These are phyloP conservation scores for Muscicapa adusta DNA, from an alignment of 2,113 vertebrate species.

Conservation along the genomic window DNA sequence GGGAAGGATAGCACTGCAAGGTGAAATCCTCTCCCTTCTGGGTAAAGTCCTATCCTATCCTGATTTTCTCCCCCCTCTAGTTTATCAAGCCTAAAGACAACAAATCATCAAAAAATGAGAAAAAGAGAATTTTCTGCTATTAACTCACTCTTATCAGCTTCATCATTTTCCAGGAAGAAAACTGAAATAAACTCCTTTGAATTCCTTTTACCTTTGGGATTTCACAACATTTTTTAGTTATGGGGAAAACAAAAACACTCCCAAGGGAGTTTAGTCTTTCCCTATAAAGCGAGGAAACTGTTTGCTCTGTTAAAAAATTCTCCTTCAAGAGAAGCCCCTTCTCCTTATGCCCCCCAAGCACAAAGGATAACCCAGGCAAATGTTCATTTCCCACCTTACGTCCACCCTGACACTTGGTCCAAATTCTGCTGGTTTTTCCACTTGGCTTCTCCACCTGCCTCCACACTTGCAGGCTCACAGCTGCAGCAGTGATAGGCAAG, in stretches of 20 bases:
- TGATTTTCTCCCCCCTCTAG: background rate
- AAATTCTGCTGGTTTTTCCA: background rate
- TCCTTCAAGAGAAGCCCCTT: background rate
- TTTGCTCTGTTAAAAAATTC: background rate
- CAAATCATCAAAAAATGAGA: background rate
- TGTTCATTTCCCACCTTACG: background rate
- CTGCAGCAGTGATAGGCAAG: background rate
- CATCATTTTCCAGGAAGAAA: background rate
- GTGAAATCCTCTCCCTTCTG: background rate
- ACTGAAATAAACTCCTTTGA: background rate
- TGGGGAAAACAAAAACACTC: background rate
- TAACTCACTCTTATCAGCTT: background rate
- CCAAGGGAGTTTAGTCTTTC: background rate
- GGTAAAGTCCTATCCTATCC: accelerated
- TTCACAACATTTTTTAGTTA: background rate
- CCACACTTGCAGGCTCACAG: background rate
- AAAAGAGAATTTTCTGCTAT: background rate
- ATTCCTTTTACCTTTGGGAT: background rate
- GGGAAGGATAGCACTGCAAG: background rate
- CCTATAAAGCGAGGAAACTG: background rate
- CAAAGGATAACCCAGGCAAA: background rate
- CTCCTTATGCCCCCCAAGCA: background rate
- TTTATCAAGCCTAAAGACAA: background rate
- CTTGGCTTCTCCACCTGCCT: background rate
- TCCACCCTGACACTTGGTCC: background rate